Conservation (phyloP, 2,113 vertebrate species). For the Suricata suricatta region DNA sequence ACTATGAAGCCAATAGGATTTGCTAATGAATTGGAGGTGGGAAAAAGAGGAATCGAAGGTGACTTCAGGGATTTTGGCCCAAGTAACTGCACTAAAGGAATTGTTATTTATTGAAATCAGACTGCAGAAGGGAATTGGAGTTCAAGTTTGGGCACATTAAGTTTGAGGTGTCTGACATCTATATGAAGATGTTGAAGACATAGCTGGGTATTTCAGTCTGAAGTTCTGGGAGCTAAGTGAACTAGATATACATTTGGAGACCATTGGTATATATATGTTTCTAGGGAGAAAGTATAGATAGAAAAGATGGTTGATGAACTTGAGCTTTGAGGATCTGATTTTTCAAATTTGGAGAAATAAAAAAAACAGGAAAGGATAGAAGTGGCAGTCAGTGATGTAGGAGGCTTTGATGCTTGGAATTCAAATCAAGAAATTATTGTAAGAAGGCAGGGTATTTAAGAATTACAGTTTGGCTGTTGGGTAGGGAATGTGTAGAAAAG, state of each 20-base stretch:
- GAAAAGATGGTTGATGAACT: neutral
- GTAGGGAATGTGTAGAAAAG: neutral
- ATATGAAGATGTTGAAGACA: neutral
- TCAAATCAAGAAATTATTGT: neutral
- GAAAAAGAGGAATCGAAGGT: neutral
- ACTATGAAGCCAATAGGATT: neutral
- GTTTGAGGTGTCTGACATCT: neutral
- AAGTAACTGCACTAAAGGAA: neutral
- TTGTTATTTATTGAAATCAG: neutral
- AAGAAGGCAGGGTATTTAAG: neutral
- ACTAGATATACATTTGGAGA: neutral
- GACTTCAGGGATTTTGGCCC: neutral
- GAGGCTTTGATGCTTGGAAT: neutral
- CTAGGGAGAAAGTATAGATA: neutral
- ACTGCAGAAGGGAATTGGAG: neutral
- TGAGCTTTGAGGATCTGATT: neutral
- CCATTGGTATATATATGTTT: neutral
- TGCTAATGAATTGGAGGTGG: no score
- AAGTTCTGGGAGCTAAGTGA: neutral
- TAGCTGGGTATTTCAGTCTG: neutral
- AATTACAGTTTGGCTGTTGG: neutral
- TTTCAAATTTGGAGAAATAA: neutral
- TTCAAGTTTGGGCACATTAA: neutral
- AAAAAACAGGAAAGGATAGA: neutral
- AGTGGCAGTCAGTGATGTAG: neutral